Evolutionary conservation across 2,888 invertebrate genomes (phyloP), one percentile per base, ranked within the genome.

Genomic region (Lithosia quadra): DNA sequence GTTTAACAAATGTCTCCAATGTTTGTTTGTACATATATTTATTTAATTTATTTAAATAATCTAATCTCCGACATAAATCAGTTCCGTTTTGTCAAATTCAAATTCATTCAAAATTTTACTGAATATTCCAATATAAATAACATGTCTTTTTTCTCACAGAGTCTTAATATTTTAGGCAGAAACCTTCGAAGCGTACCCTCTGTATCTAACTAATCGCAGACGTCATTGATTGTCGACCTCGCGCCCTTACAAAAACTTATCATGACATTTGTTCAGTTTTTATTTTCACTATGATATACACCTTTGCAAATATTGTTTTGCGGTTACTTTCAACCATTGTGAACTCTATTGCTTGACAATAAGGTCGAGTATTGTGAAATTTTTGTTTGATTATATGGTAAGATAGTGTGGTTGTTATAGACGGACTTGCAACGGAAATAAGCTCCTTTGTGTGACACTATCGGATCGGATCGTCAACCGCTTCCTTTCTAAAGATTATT

Each of bases 181-280:
- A 79, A 82, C 76, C 62, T 63, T 66, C 64, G 58, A 72, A 72
- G 68, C 74, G 53, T 72, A 74, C 70, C 65, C 55, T 70, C 73
- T 77, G 71, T 74, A 73, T 67, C 77, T 74, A 84, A 84, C 80
- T 87, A 88, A 85, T 91, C 88, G 82, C 81, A 87, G 82, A 81
- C 82, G 87, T 87, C 91, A 91, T 88, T 90, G 91, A 88, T 78
- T 85, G 85, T 86, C 92, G 89, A 92, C 93, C 93, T 93, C 92
- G 88, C 93, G 93, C 93, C 93, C 93, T 92, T 89, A 91, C 92
- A 91, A 90, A 91, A 90, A 90, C 90, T 94, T 94, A 94, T 94
- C 93, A 85, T 82, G 88, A 91, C 92, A 92, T 94, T 94, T 93
- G 92, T 91, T 90, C 91, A 91, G 90, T 93, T 94, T 94, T 94